Conservation (phyloP, 2,113 vertebrate species). For the Tiliqua scincoides region DNA sequence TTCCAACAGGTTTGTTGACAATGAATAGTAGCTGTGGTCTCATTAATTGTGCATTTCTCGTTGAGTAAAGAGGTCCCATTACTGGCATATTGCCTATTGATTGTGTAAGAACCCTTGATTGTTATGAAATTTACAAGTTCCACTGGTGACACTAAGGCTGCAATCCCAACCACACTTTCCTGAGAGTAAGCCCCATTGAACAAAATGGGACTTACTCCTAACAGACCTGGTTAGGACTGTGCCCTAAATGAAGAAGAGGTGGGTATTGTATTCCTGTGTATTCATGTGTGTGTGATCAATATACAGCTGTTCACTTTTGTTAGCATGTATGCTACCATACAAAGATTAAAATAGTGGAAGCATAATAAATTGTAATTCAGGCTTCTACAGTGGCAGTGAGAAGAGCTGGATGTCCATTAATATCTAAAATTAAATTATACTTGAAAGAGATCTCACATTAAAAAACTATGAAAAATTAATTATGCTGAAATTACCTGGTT, state of each 20-base stretch:
- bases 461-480: conserved; percentile 35
- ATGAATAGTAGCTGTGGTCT: too few relatives aligned
- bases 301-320: neutral
- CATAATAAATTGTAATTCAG: neutral
- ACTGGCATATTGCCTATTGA: too few relatives aligned
- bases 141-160: too few relatives aligned
- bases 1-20: too few relatives aligned
- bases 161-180: too few relatives aligned
- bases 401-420: conserved; percentile 6
- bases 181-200: too few relatives aligned
- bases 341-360: neutral
- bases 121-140: too few relatives aligned
- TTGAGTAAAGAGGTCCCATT: too few relatives aligned
- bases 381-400: neutral
- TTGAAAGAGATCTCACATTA: neutral
- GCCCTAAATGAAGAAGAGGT: neutral
- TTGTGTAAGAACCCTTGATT: too few relatives aligned
- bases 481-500: conserved; percentile 27
- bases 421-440: conserved; percentile 12
- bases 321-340: neutral
- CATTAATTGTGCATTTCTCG: too few relatives aligned
- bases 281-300: neutral
- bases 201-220: too few relatives aligned
- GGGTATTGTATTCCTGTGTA: neutral
- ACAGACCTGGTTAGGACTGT: too few relatives aligned